Base-by-base conservation (phyloP, 2,888 invertebrate species). In the Thera britannica region DNA sequence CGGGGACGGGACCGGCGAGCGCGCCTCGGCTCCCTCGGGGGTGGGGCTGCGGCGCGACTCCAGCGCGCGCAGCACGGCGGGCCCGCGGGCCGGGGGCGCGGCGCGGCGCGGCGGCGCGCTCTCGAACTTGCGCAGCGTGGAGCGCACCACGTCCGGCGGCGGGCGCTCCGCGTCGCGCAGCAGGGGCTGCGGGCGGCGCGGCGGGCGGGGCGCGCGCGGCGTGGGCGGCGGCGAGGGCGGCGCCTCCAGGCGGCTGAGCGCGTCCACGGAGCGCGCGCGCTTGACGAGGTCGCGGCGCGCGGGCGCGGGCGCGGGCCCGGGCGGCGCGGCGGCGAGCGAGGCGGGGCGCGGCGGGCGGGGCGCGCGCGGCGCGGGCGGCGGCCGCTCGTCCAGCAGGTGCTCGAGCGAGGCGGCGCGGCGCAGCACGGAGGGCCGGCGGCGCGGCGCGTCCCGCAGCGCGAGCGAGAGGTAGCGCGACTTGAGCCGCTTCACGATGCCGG, bases 401-500 rank as follows among this genome's bases (percentile, higher is more conserved):
- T 98, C 98, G 76, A 98, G 94, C 73, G 97, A 97, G 65, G 97
- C 96, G 56, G 98, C 97, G 75, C 98, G 95, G 36, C 98, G 94
- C 81, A 97, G 93, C 72, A 97, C 95, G 12, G 96, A 95, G 6
- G 96, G 96, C 3, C 97, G 94, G 54, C 95, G 95, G 49, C 94
- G 94, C 77, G 95, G 95, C 54, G 95, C 95, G 79, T 97, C 97
- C n/a, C 97, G 95, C 72, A 98, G 90, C 8, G 98, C 97, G 75
- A 98, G 94, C 86, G 97, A 97, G 73, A 98, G 95, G 87, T 98
- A 98, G 83, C 97, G 96, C 84, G 97, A 97, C 85, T 97, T 96
- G 76, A 98, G 95, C 79, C 97, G 97, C 83, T 97, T 97, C 51
- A 98, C 98, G 83, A 98, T 98, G 67, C 98, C 98, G 62, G 98